Evolutionary conservation across 2,797 vertebrate species (phyloP).

Genomic region (Neosilurus hyrtlii): DNA sequence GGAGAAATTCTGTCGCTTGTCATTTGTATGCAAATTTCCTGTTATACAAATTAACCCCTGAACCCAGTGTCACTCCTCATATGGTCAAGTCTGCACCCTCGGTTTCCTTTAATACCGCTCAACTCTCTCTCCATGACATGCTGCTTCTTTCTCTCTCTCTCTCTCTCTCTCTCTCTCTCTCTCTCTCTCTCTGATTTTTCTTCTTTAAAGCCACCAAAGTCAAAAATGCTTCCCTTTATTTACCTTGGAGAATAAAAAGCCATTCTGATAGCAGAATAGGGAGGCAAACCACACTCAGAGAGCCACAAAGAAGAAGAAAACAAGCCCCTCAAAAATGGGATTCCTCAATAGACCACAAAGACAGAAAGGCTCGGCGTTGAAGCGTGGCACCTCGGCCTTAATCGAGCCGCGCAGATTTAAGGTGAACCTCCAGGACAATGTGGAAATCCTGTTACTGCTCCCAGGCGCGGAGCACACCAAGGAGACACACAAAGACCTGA

Average conservation of each 20-base stretch:
- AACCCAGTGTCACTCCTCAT: constrained; percentile 96
- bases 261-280: constrained; percentile 23
- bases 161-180: constrained; percentile 51
- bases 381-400: constrained; percentile 61
- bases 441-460: constrained; percentile 73
- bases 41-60: constrained; percentile 99
- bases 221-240: constrained; percentile 76
- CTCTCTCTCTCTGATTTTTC: constrained; percentile 65
- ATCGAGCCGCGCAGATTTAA: constrained; percentile 70
- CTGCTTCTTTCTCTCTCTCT: constrained; percentile 65
- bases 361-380: not conserved
- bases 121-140: constrained; percentile 61
- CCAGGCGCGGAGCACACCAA: constrained; percentile 67
- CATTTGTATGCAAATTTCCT: constrained; percentile 99
- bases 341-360: constrained; percentile 20
- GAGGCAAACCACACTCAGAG: constrained; percentile 24
- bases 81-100: constrained; percentile 78
- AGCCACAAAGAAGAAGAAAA: constrained; percentile 52
- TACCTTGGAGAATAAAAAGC: constrained; percentile 63
- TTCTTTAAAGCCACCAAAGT: constrained; percentile 68
- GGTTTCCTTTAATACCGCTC: constrained; percentile 30
- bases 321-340: constrained; percentile 71
- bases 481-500: constrained; percentile 50
- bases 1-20: constrained; percentile 97
- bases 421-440: constrained; percentile 76